These are phyloP conservation scores for Planiliza haematocheilus DNA, from an alignment of 2,113 vertebrate genomes.

Conservation along the genomic window DNA sequence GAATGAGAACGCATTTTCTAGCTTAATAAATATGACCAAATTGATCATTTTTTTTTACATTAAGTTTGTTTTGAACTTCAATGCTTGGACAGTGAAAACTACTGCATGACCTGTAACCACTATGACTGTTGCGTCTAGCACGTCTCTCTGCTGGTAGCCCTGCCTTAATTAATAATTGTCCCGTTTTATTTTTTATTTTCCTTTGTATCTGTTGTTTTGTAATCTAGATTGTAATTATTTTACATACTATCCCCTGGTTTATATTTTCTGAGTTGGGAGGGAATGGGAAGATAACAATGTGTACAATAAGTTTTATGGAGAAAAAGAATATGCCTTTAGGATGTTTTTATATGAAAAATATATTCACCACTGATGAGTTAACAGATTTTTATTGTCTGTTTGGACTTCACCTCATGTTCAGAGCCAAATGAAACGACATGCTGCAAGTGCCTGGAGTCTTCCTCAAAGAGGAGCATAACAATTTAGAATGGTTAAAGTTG, in stretches of 20 bases:
- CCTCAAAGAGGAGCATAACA: slow-evolving; percentile 74
- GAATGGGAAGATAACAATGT: slow-evolving; percentile 55
- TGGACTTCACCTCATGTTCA: slow-evolving; percentile 36
- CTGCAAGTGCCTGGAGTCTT: slow-evolving; percentile 58
- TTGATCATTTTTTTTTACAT: not conserved
- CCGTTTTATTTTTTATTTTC: slow-evolving; percentile 14
- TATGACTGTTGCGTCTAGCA: slow-evolving; percentile 64
- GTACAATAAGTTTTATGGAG: slow-evolving; percentile 75
- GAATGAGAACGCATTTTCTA: not conserved
- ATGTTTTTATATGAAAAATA: slow-evolving; percentile 71
- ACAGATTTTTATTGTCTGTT: slow-evolving; percentile 42
- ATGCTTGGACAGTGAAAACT: slow-evolving; percentile 29
- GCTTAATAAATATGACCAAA: not conserved
- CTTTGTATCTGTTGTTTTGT: slow-evolving; percentile 69
- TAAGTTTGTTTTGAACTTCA: not conserved
- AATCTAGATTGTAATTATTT: slow-evolving; percentile 81
- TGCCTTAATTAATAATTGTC: slow-evolving; percentile 45
- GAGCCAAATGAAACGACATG: slow-evolving; percentile 20
- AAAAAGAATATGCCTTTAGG: slow-evolving; percentile 35
- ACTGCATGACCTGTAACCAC: slow-evolving; percentile 72
- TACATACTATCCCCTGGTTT: slow-evolving; percentile 59
- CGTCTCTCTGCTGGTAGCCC: slow-evolving; percentile 81
- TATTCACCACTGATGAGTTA: slow-evolving; percentile 64
- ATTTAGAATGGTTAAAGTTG: slow-evolving; percentile 19
- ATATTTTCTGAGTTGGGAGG: slow-evolving; percentile 62